These are phyloP conservation scores for Rotaria magnacalcarata DNA, from an alignment of 2,888 invertebrate genomes.

Conservation along the genomic window DNA sequence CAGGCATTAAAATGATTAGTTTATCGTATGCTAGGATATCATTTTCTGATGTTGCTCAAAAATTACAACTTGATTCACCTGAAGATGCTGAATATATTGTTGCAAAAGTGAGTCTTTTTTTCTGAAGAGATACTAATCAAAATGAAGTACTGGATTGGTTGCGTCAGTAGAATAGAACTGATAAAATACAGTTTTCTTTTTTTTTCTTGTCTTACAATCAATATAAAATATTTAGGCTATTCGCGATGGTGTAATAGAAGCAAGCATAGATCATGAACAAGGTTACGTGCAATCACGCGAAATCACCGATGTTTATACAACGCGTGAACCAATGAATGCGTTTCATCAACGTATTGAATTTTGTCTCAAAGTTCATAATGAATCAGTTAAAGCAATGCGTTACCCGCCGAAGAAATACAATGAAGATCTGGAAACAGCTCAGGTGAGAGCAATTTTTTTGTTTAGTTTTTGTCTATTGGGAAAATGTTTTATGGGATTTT, in stretches of 20 bases:
- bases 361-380: slow-evolving; percentile 93
- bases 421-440: slow-evolving; percentile 91
- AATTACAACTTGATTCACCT: slow-evolving; percentile 84
- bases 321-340: slow-evolving; percentile 86
- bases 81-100: slow-evolving; percentile 99
- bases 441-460: slow-evolving; percentile 58
- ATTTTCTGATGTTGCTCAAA: slow-evolving; percentile 85
- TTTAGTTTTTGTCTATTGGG: slow-evolving; percentile 37
- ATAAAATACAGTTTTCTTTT: too few relatives aligned
- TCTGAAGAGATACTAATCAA: too few relatives aligned
- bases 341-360: slow-evolving; percentile 95
- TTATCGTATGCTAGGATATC: slow-evolving; percentile 92
- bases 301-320: slow-evolving; percentile 90
- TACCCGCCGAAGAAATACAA: slow-evolving; percentile 98
- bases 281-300: slow-evolving; percentile 96
- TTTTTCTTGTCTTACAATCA: too few relatives aligned
- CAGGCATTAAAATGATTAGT: slow-evolving; percentile 90
- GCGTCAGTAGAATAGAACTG: too few relatives aligned
- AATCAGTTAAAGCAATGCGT: slow-evolving; percentile 94
- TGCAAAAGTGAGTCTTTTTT: slow-evolving; percentile 67
- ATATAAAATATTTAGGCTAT: slow-evolving; percentile 63
- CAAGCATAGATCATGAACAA: slow-evolving; percentile 86
- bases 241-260: slow-evolving; percentile 95
- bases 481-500: slow-evolving; percentile 51
- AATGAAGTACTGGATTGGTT: too few relatives aligned